Evolutionary conservation across 2,888 invertebrate species (phyloP), one percentile per base, ranked within the genome.

Genomic region (Conomelus anceps): DNA sequence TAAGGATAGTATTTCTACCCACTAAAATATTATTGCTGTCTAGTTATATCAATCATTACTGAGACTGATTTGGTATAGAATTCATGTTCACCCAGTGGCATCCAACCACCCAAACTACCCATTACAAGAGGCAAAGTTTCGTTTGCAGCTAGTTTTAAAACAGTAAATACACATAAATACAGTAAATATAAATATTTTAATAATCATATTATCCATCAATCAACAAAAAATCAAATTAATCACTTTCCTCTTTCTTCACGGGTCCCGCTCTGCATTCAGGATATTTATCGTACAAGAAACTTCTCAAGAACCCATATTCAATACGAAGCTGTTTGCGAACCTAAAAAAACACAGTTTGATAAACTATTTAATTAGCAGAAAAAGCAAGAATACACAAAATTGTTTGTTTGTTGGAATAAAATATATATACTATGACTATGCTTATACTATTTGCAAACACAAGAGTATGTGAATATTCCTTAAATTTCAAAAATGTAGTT

Each of bases 231-330:
- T n/a, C 1, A 63, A n/a, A 63, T n/a, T 63, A 63, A 63, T 63
- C 63, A 63, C n/a, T 63, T n/a, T 63, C 63, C n/a, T 63, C 63
- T 63, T 85, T 85, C 85, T 11, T 85, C 4, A 24, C 23, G 23
- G 23, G 85, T 23, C 23, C 85, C 23, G 91, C 91, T 91, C 91
- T 94, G 93, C 93, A 95, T 94, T 96, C 96, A 0, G 97, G 97
- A 93, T 96, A 96, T 92, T 95, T 95, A 89, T 97, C 96, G 4
- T 95, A 95, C 13, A 97, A 93, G 92, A 97, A 97, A 92, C 97
- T 97, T 91, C 95, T 95, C 0, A 96, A 92, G 91, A 95, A 95
- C 0, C 97, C 97, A 93, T 96, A 95, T 92, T 97, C 96, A 0
- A 95, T 95, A 90, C 94, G 94, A 91, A 97, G 93, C 91, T 96